Conservation (phyloP, 2,113 vertebrate genomes). For the Strigops habroptila region DNA sequence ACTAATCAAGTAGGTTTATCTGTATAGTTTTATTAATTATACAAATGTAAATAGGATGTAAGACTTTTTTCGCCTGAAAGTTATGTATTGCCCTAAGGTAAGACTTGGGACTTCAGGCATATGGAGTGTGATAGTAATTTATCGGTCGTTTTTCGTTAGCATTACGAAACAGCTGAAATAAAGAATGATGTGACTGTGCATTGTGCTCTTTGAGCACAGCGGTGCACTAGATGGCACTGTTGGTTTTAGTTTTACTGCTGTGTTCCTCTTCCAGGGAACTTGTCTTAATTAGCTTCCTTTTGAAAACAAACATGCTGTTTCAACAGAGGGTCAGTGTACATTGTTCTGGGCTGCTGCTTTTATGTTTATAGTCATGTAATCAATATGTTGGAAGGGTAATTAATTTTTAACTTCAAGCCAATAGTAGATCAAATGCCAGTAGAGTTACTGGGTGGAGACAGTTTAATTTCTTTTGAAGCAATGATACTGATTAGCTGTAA, state of each 20-base stretch:
- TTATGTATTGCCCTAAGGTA: not conserved
- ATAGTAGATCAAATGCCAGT: constrained; percentile 75
- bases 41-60: not conserved
- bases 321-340: constrained; percentile 74
- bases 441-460: constrained; percentile 71
- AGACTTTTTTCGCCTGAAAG: not conserved
- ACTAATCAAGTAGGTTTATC: not conserved
- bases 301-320: constrained; percentile 76
- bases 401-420: constrained; percentile 81
- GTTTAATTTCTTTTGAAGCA: constrained; percentile 75
- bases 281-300: constrained; percentile 66
- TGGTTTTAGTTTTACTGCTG: constrained; percentile 44
- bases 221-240: constrained; percentile 74
- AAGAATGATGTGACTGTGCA: fast-evolving
- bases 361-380: constrained; percentile 81
- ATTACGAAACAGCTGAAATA: not conserved
- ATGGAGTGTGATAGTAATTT: not conserved
- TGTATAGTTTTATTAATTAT: not conserved
- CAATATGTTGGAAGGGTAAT: constrained; percentile 82
- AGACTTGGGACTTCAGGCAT: not conserved
- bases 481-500: constrained; percentile 66
- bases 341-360: constrained; percentile 75
- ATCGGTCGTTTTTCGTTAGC: not conserved
- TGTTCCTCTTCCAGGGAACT: not conserved
- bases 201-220: not conserved